phyloP scores from a whole-genome alignment of 2,888 invertebrate genomes.

The Liopterus haemorrhoidalis region DNA sequence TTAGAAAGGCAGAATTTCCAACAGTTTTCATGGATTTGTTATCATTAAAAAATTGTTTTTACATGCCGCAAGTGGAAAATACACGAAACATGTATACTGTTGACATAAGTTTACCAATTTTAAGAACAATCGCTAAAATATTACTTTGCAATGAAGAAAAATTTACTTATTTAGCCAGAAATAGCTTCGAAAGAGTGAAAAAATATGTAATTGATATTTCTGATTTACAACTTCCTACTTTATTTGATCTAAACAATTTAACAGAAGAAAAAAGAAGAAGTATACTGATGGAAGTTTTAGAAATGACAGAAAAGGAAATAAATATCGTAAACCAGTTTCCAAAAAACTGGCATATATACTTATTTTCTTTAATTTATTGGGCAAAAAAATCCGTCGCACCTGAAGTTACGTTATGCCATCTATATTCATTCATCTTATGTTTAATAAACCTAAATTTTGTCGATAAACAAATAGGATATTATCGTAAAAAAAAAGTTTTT shows the following conservation, averaged over 20 bases:
- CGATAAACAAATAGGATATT: conserved; percentile 53
- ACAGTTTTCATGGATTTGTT: conserved; percentile 63
- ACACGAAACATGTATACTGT: conserved; percentile 55
- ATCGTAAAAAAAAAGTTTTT: conserved; percentile 47
- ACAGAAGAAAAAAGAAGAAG: conserved; percentile 34
- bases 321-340: conserved; percentile 48
- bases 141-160: conserved; percentile 33
- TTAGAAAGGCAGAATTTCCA: conserved; percentile 57
- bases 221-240: conserved; percentile 38
- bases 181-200: conserved; percentile 30
- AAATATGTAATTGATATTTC: conserved; percentile 25
- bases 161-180: conserved; percentile 40
- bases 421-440: conserved; percentile 55
- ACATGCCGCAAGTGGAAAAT: conserved; percentile 68
- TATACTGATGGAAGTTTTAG: conserved; percentile 50
- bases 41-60: conserved; percentile 58
- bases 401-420: conserved; percentile 44
- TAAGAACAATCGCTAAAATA: conserved; percentile 53
- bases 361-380: conserved; percentile 58
- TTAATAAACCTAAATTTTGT: conserved; percentile 54
- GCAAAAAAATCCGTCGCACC: conserved; percentile 44
- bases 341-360: conserved; percentile 53
- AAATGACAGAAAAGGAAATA: conserved; percentile 44
- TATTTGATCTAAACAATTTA: conserved; percentile 39
- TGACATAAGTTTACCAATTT: conserved; percentile 54